These are phyloP conservation scores for Deilephila porcellus DNA, from an alignment of 2,888 invertebrate species.

Conservation along the genomic window DNA sequence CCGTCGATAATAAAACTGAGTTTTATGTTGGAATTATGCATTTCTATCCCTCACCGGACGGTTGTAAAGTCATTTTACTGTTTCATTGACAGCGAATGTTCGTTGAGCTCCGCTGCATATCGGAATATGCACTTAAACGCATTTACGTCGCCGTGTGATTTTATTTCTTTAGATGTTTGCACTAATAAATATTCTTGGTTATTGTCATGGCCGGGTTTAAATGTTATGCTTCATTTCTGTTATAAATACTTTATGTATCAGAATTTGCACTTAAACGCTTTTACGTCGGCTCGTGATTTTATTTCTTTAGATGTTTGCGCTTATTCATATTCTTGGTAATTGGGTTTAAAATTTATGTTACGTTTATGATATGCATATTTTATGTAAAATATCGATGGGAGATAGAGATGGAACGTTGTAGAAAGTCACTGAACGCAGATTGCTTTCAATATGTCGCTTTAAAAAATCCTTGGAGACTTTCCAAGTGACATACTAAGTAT, in stretches of 20 bases:
- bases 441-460: neutral
- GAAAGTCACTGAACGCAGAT: no score
- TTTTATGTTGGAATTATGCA: conserved; percentile 73
- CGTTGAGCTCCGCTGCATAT: conserved; percentile 45
- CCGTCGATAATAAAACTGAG: conserved; percentile 62
- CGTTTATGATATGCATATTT: no score
- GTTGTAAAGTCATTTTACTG: conserved; percentile 68
- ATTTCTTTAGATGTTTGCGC: conserved; percentile 27
- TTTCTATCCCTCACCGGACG: conserved; percentile 56
- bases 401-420: no score
- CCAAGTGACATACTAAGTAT: neutral
- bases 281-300: conserved; percentile 47
- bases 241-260: no score
- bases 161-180: conserved; percentile 34
- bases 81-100: conserved; percentile 58
- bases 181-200: neutral
- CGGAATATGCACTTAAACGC: conserved; percentile 63
- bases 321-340: neutral
- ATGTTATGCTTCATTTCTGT: no score
- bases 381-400: no score
- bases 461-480: neutral
- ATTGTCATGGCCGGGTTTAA: neutral
- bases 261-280: conserved; percentile 65
- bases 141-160: conserved; percentile 51
- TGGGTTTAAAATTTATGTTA: neutral